Conservation (phyloP, 2,113 vertebrate species). For the Pluvianellus socialis region DNA sequence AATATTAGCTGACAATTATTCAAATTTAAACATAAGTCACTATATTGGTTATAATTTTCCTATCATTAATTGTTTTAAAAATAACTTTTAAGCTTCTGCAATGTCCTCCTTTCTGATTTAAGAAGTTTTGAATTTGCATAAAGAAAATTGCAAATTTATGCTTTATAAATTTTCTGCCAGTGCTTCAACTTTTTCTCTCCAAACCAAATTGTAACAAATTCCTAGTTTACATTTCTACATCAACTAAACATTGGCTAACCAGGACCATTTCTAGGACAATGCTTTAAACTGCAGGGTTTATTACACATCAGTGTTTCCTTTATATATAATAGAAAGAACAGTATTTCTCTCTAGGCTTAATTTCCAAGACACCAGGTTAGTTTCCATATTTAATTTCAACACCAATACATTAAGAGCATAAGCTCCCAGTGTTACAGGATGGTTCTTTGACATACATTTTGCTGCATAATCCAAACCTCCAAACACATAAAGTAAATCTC, state of each 20-base stretch:
- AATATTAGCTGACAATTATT: slow-evolving; percentile 9
- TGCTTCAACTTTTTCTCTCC: neutral
- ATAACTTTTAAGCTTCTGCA: neutral
- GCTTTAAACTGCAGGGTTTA: neutral
- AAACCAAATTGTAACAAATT: neutral
- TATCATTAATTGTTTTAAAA: neutral
- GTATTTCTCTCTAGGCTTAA: neutral
- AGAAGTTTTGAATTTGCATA: slow-evolving; percentile 8
- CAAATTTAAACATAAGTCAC: slow-evolving; percentile 37
- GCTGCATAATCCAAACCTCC: neutral
- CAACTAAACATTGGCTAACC: neutral
- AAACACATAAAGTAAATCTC: neutral
- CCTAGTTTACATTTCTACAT: neutral
- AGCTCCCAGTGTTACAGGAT: neutral
- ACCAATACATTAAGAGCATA: neutral
- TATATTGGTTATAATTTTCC: neutral
- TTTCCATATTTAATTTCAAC: neutral
- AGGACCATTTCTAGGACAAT: neutral
- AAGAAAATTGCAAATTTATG: neutral
- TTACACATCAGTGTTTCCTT: neutral
- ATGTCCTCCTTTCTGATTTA: neutral
- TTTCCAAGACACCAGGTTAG: neutral
- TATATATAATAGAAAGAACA: neutral
- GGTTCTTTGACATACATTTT: neutral
- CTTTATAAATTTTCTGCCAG: neutral